Evolutionary conservation across 2,888 invertebrate genomes (phyloP).

Genomic region (Drosophila anomalipes): DNA sequence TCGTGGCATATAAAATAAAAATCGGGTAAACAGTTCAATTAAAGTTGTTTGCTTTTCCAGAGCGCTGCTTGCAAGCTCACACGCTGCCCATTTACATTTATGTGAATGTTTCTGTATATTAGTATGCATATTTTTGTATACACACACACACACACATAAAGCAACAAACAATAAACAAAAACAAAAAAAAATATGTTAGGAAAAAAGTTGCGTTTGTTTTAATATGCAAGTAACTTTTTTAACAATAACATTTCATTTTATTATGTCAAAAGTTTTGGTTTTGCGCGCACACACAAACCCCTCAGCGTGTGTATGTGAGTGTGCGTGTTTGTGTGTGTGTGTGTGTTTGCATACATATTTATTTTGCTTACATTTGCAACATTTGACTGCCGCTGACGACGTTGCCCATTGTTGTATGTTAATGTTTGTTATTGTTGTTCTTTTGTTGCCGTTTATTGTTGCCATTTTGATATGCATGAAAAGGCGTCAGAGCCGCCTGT

Average conservation of each 20-base stretch:
- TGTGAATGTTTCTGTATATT: conserved; percentile 50
- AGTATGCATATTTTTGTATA: conserved; percentile 52
- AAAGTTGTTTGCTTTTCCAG: conserved; percentile 77
- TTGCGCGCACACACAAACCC: conserved; percentile 48
- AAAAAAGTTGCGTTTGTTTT: conserved; percentile 77
- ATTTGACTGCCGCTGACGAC: conserved; percentile 72
- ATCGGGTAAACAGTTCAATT: conserved; percentile 82
- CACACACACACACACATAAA: conserved; percentile 33
- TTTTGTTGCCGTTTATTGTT: conserved; percentile 79
- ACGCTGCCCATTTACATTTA: conserved; percentile 77
- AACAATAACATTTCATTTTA: conserved; percentile 82
- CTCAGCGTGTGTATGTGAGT: not conserved
- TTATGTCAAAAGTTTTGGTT: conserved; percentile 81
- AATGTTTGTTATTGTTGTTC: conserved; percentile 80
- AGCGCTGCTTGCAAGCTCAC: conserved; percentile 63
- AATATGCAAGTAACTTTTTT: conserved; percentile 80
- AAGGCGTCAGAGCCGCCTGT: conserved; percentile 47
- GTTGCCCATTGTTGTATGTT: conserved; percentile 74
- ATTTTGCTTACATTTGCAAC: conserved; percentile 79
- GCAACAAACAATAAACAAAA: conserved; percentile 27
- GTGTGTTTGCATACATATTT: conserved; percentile 51
- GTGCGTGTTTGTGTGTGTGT: conserved; percentile 19
- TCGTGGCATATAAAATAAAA: conserved; percentile 68
- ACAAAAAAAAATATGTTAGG: conserved; percentile 26
- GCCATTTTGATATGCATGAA: conserved; percentile 80